Evolutionary conservation across 2,113 vertebrate genomes (phyloP).

Genomic region (Arothron firmamentum): DNA sequence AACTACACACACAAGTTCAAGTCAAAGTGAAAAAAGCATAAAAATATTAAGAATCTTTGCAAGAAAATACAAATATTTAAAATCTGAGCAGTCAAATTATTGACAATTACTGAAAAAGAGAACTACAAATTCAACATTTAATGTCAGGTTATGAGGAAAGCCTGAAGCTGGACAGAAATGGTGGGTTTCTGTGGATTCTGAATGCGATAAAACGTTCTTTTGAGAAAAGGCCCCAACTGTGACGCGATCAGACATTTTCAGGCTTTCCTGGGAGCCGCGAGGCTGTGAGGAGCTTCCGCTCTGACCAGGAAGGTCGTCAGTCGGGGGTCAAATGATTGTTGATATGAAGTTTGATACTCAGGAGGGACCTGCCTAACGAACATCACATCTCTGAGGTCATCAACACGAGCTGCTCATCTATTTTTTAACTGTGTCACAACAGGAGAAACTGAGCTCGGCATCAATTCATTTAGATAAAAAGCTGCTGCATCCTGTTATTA

Average conservation of each 20-base stretch:
- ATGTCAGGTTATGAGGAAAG: no score
- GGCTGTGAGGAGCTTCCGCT: not conserved
- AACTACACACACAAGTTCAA: no score
- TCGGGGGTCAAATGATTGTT: slow-evolving; percentile 18
- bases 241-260: no score
- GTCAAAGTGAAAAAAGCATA: not conserved
- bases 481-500: no score
- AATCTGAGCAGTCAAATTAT: no score
- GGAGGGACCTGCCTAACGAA: not conserved
- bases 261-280: no score
- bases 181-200: no score
- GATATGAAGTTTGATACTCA: slow-evolving; percentile 5
- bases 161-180: no score
- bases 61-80: not conserved
- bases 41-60: not conserved
- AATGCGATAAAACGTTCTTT: no score
- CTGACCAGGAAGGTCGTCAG: not conserved
- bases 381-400: not conserved
- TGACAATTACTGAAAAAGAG: no score
- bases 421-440: not conserved
- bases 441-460: not conserved
- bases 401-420: not conserved
- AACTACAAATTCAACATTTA: no score
- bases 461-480: not conserved
- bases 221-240: no score